A percentile compares a stretch with the other conserved stretches of the same genome.
Conservation (phyloP, 2,113 vertebrate species). For the Sarotherodon lohbergeri region DNA sequence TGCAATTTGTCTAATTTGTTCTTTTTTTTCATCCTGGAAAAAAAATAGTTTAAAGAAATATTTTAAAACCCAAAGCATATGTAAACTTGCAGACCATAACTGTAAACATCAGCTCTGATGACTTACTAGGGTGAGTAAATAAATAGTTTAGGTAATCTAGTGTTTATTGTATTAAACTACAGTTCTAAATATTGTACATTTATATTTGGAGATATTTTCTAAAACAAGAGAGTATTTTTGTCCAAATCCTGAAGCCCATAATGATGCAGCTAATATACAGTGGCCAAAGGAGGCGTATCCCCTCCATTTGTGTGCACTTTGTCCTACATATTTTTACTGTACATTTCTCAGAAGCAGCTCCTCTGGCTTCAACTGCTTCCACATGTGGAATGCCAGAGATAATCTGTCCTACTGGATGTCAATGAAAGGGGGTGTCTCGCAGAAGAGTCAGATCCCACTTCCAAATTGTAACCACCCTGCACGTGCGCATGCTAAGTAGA, state of each 20-base stretch:
- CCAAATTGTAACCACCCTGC: not conserved
- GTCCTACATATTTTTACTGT: slow-evolving; percentile 58
- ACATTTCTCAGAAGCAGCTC: slow-evolving; percentile 41
- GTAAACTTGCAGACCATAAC: not conserved
- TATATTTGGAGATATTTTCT: not conserved
- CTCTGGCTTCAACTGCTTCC: slow-evolving; percentile 40
- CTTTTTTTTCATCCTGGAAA: not conserved
- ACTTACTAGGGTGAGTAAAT: not conserved
- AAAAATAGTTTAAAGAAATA: not conserved
- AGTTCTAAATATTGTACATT: not conserved
- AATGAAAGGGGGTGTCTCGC: slow-evolving; percentile 20
- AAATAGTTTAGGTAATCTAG: not conserved
- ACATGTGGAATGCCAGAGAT: slow-evolving; percentile 59
- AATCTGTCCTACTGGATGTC: slow-evolving; percentile 46
- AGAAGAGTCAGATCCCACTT: not conserved
- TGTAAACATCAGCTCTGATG: not conserved
- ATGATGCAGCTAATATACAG: not conserved
- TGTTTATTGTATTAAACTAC: not conserved
- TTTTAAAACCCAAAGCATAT: not conserved
- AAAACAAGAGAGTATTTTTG: not conserved
- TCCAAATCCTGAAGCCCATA: not conserved
- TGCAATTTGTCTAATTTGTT: too few species aligned
- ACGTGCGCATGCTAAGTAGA: not conserved
- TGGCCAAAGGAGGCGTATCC: not conserved
- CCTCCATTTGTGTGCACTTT: slow-evolving; percentile 45